Evolutionary conservation across 2,888 invertebrate genomes (phyloP).

Genomic region (Zelleria hepariella): DNA sequence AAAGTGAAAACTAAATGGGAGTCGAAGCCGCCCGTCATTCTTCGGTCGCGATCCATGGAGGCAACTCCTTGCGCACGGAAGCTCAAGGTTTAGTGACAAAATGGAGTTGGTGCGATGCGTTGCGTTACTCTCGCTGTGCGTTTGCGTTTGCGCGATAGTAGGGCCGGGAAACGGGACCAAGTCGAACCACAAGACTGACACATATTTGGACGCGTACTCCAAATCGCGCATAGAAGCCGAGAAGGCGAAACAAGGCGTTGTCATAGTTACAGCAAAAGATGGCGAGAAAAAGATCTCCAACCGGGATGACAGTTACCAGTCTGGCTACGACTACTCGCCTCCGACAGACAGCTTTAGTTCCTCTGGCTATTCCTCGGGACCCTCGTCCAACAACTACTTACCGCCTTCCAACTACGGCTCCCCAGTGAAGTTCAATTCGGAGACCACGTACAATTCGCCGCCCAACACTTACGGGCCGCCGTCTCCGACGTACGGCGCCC

Average conservation of each 20-base stretch:
- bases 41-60: constrained; percentile 63
- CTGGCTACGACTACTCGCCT: constrained; percentile 59
- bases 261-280: constrained; percentile 60
- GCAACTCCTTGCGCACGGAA: constrained; percentile 43
- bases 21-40: constrained; percentile 55
- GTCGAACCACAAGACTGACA: constrained; percentile 59
- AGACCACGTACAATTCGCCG: constrained; percentile 46
- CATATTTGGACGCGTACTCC: constrained; percentile 76
- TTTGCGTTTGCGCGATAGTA: constrained; percentile 47
- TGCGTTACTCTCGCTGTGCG: constrained; percentile 35
- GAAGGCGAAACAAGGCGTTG: constrained; percentile 55
- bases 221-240: constrained; percentile 67
- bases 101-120: constrained; percentile 19
- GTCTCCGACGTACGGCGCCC: constrained; percentile 31
- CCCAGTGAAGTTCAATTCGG: constrained; percentile 42
- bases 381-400: constrained; percentile 27
- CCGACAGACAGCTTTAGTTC: constrained; percentile 39
- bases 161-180: constrained; percentile 54
- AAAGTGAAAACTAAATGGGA: constrained; percentile 69
- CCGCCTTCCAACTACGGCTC: constrained; percentile 39
- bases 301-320: constrained; percentile 55
- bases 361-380: constrained; percentile 29
- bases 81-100: background rate
- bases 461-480: constrained; percentile 47
- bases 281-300: constrained; percentile 63